These are phyloP conservation scores for Centropyge bicolor DNA, from an alignment of 2,797 vertebrate genomes.

Conservation along the genomic window DNA sequence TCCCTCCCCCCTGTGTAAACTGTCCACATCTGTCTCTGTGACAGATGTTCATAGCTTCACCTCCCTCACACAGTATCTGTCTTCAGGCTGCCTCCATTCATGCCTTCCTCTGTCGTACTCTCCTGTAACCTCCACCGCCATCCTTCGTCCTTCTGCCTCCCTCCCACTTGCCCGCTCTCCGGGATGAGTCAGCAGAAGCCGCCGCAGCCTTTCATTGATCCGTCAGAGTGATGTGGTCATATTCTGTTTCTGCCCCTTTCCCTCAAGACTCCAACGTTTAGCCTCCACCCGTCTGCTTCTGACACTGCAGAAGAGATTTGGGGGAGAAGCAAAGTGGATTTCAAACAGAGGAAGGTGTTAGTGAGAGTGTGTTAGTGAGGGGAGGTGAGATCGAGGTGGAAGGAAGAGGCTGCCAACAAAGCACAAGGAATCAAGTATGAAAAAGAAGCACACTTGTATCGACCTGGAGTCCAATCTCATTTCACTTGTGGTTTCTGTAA, in stretches of 20 bases:
- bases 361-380: background rate
- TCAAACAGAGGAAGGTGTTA: constrained; percentile 2
- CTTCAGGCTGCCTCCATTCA: constrained; percentile 45
- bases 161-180: constrained; percentile 27
- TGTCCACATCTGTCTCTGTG: constrained; percentile 42
- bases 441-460: constrained; percentile 15
- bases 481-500: background rate
- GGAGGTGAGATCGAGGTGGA: background rate
- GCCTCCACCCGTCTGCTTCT: constrained; percentile 20
- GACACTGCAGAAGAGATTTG: constrained; percentile 35
- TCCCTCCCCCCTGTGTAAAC: constrained; percentile 35
- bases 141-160: constrained; percentile 45
- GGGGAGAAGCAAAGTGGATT: too few species aligned
- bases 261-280: constrained; percentile 45
- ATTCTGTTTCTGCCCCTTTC: constrained; percentile 36
- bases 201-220: constrained; percentile 60
- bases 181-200: constrained; percentile 60
- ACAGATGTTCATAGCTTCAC: constrained; percentile 32
- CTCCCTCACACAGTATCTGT: constrained; percentile 1
- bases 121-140: constrained; percentile 40
- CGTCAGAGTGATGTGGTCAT: constrained; percentile 56
- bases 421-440: constrained; percentile 8
- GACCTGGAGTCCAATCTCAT: background rate
- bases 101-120: constrained; percentile 20
- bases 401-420: background rate